These are phyloP conservation scores for Budorcas taxicolor DNA, from an alignment of 2,113 vertebrate genomes.

Conservation along the genomic window DNA sequence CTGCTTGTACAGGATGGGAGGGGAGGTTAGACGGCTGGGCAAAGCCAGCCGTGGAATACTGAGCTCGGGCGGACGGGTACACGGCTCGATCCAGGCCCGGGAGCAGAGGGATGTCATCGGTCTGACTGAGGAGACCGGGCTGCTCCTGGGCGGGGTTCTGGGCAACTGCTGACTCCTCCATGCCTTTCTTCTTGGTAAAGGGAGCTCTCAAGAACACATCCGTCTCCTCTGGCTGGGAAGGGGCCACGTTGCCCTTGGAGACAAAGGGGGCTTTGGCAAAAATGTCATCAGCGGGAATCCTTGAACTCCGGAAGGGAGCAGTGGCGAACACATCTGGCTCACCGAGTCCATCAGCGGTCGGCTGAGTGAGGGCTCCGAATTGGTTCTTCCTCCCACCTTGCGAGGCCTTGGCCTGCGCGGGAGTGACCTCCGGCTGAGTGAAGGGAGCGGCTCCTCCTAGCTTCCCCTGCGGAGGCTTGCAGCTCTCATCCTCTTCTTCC, in stretches of 20 bases:
- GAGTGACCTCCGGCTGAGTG: not conserved
- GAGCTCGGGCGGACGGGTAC: not conserved
- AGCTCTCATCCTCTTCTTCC: constrained; percentile 88
- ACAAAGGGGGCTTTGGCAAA: constrained; percentile 94
- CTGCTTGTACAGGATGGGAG: constrained; percentile 35
- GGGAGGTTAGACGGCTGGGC: constrained; percentile 47
- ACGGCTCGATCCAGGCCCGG: constrained; percentile 53
- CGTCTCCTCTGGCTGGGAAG: constrained; percentile 74
- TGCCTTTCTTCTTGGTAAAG: constrained; percentile 89
- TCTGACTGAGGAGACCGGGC: not conserved
- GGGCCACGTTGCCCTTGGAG: constrained; percentile 61
- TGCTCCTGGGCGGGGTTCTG: constrained; percentile 54
- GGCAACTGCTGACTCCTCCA: constrained; percentile 57
- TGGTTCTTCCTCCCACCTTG: constrained; percentile 26
- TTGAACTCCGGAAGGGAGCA: constrained; percentile 85
- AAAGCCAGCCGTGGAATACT: constrained; percentile 52
- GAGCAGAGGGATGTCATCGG: constrained; percentile 1
- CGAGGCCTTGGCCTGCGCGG: constrained; percentile 19
- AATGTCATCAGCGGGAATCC: constrained; percentile 77
- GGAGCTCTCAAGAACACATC: constrained; percentile 95
- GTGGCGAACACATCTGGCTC: constrained; percentile 88
- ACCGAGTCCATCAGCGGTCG: not conserved
- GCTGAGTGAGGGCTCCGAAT: constrained; percentile 43
- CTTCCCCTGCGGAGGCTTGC: constrained; percentile 54
- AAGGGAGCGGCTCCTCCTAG: not conserved